phyloP scores from a whole-genome alignment of 2,113 vertebrate species.

The Campylorhamphus procurvoides region DNA sequence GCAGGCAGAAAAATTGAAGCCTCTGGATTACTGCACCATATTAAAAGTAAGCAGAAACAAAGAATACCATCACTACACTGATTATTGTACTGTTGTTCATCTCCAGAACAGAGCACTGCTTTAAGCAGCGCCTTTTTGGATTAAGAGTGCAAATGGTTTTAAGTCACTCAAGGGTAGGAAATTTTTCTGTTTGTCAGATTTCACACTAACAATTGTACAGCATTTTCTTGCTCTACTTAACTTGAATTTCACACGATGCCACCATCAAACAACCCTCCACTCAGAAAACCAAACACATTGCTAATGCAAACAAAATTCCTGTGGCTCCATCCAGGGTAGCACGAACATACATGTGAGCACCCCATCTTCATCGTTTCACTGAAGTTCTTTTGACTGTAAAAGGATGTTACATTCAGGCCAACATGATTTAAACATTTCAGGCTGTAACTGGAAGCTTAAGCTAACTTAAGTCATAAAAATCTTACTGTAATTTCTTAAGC shows the following conservation, averaged over 20 bases:
- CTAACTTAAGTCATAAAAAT: neutral
- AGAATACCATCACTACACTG: neutral
- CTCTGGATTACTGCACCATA: neutral
- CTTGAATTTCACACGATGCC: neutral
- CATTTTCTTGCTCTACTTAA: constrained; percentile 17
- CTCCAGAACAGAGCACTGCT: neutral
- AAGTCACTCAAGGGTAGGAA: constrained; percentile 13
- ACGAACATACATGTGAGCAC: neutral
- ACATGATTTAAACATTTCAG: neutral
- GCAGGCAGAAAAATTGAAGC: neutral
- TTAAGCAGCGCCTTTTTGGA: constrained; percentile 9
- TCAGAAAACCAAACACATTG: neutral
- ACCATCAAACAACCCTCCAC: neutral
- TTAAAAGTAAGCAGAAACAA: neutral
- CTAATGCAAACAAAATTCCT: neutral
- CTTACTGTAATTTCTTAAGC: neutral
- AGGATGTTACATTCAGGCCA: neutral
- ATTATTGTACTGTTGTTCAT: neutral
- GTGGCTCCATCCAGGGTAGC: neutral
- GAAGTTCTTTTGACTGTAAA: neutral
- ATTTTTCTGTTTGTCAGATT: constrained; percentile 26
- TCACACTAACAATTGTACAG: constrained; percentile 1
- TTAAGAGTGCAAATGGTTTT: constrained; percentile 26
- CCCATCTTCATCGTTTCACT: neutral
- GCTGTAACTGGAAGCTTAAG: neutral